Evolutionary conservation across 2,797 vertebrate genomes (phyloP).

Genomic region (Propithecus perrieri): DNA sequence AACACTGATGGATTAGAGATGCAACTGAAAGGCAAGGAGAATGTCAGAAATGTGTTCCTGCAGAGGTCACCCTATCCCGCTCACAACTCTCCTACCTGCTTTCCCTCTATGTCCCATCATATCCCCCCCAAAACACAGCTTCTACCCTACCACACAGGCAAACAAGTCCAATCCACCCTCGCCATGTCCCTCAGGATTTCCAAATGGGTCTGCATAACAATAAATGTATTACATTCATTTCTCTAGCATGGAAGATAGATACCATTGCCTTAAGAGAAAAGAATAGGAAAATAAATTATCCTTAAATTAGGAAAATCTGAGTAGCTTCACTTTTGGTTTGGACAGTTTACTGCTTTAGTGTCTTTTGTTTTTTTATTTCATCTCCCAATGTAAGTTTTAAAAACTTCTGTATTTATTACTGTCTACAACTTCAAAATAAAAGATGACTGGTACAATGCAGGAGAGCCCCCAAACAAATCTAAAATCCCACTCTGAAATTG

Average conservation of each 20-base stretch:
- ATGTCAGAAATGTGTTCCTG: neutral
- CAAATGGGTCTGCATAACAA: neutral
- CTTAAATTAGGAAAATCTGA: neutral
- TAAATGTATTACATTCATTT: neutral
- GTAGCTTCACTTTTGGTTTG: slow-evolving; percentile 6
- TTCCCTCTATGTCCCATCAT: neutral
- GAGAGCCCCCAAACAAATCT: neutral
- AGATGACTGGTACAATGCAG: neutral
- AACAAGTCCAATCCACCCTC: neutral
- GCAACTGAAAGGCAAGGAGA: neutral
- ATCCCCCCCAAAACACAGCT: neutral
- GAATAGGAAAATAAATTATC: neutral
- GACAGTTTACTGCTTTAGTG: neutral
- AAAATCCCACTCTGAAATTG: slow-evolving; percentile 25
- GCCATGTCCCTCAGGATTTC: neutral
- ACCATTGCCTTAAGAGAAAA: neutral
- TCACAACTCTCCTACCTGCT: neutral
- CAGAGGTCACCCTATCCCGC: neutral
- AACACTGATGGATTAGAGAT: neutral
- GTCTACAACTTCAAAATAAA: neutral
- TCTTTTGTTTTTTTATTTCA: neutral
- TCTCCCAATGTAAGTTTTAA: neutral
- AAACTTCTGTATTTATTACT: neutral
- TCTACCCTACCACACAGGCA: neutral
- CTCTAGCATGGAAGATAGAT: neutral